Conservation (phyloP, 2,888 invertebrate genomes). For the Meteorus cinctellus region DNA sequence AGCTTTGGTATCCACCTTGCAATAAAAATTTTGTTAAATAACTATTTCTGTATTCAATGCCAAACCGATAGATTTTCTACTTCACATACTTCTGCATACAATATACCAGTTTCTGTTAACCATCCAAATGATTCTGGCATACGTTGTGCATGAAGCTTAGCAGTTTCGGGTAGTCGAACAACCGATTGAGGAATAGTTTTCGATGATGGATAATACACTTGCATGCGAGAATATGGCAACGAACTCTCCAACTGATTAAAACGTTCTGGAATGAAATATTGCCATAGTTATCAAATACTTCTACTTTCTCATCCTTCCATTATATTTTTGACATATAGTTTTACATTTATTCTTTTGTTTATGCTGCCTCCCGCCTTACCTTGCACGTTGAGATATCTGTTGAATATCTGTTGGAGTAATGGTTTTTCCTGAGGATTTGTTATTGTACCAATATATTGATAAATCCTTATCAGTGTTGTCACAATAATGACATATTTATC, state of each 20-base stretch:
- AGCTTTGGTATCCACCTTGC: slow-evolving; percentile 65
- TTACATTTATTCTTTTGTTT: slow-evolving; percentile 22
- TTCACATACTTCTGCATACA: slow-evolving; percentile 81
- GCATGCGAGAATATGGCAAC: slow-evolving; percentile 85
- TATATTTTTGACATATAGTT: too few species aligned
- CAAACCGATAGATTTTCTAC: slow-evolving; percentile 64
- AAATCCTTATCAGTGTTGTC: slow-evolving; percentile 88
- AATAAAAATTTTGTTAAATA: slow-evolving; percentile 52
- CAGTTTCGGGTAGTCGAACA: slow-evolving; percentile 87
- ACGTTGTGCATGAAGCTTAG: slow-evolving; percentile 70
- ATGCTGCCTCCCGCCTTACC: slow-evolving; percentile 71
- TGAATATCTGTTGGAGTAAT: slow-evolving; percentile 86
- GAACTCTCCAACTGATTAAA: slow-evolving; percentile 84
- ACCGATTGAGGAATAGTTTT: slow-evolving; percentile 83
- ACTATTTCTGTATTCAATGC: slow-evolving; percentile 55
- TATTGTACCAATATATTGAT: slow-evolving; percentile 88
- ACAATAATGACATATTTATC: slow-evolving; percentile 88
- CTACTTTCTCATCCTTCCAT: too few species aligned
- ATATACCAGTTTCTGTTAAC: slow-evolving; percentile 89
- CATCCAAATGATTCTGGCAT: slow-evolving; percentile 89
- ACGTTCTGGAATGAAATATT: slow-evolving; percentile 66
- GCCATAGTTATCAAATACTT: neutral
- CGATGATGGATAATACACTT: slow-evolving; percentile 83
- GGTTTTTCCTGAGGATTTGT: slow-evolving; percentile 86
- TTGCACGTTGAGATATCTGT: slow-evolving; percentile 82